Percentiles rank a stretch among this genome's conserved stretches.
Conservation (phyloP, 2,113 vertebrate genomes). For the Sturnira hondurensis region DNA sequence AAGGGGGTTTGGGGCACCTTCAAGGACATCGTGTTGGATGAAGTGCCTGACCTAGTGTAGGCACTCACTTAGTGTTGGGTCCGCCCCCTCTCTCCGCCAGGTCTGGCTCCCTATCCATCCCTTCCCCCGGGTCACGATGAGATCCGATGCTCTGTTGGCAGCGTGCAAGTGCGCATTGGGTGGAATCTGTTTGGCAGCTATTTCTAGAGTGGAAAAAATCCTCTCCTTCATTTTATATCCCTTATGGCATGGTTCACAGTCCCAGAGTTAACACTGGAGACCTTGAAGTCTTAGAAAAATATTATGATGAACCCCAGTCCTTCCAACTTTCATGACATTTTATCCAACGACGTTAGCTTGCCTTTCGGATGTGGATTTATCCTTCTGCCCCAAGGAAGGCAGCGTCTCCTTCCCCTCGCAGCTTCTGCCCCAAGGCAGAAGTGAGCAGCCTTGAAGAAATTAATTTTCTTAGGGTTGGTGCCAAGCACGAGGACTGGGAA, state of each 20-base stretch:
- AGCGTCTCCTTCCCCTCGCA: not conserved
- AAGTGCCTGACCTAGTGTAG: not conserved
- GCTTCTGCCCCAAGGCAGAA: not conserved
- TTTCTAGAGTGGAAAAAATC: constrained; percentile 35
- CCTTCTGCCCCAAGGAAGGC: not conserved
- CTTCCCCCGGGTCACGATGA: not conserved
- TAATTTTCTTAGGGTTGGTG: not conserved
- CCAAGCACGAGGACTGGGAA: not conserved
- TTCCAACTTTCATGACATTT: constrained; percentile 2
- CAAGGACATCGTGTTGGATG: not conserved
- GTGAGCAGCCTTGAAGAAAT: not conserved
- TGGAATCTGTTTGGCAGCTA: constrained; percentile 45
- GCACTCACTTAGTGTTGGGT: accelerated
- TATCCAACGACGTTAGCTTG: not conserved
- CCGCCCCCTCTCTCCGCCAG: not conserved
- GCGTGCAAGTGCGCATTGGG: not conserved
- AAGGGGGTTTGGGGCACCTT: not conserved
- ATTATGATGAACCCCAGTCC: constrained; percentile 28
- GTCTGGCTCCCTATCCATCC: not conserved
- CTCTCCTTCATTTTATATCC: constrained; percentile 19
- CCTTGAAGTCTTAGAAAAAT: constrained; percentile 53
- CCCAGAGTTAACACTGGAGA: constrained; percentile 7
- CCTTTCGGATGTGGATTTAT: not conserved
- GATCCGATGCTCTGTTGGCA: not conserved
- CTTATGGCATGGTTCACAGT: constrained; percentile 30